Conservation (phyloP, 64 coral and sea anemone species). For the Montipora sp. region DNA sequence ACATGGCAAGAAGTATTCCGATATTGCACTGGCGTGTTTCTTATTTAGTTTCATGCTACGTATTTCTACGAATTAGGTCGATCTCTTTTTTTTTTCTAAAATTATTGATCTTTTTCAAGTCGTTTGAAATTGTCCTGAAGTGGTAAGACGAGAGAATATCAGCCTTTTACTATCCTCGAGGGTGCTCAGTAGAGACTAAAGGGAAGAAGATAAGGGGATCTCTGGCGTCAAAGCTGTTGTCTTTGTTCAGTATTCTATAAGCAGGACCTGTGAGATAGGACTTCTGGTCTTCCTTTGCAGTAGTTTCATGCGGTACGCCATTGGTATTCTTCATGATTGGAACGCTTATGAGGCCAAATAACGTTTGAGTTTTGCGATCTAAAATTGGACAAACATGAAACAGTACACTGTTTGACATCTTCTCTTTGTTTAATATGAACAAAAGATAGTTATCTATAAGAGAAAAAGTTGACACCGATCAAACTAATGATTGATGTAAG, state of each 20-base stretch:
- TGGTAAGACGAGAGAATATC: not conserved
- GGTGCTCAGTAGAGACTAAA: conserved; percentile 32
- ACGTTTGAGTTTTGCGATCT: not conserved
- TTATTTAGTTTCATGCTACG: too few relatives aligned
- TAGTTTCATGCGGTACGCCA: conserved; percentile 57
- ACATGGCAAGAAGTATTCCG: too few relatives aligned
- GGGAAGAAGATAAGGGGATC: conserved; percentile 68
- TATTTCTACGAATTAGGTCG: too few relatives aligned
- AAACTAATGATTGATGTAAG: too few relatives aligned
- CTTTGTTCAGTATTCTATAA: conserved; percentile 42
- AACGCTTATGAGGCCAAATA: conserved; percentile 5
- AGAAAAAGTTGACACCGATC: too few relatives aligned
- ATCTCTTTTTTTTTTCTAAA: too few relatives aligned
- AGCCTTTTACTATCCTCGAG: not conserved
- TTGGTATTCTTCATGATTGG: conserved; percentile 25
- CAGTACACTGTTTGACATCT: too few relatives aligned
- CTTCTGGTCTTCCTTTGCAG: conserved; percentile 35
- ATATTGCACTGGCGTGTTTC: too few relatives aligned
- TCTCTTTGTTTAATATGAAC: too few relatives aligned
- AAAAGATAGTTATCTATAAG: too few relatives aligned
- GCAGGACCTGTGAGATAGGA: conserved; percentile 67
- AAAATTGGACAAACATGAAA: not conserved
- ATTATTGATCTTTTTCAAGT: too few relatives aligned
- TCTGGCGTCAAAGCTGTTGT: conserved; percentile 57
- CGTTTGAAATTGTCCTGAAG: too few relatives aligned